Evolutionary conservation across 2,113 vertebrate genomes (phyloP).

Genomic region (Leucosticte australis): DNA sequence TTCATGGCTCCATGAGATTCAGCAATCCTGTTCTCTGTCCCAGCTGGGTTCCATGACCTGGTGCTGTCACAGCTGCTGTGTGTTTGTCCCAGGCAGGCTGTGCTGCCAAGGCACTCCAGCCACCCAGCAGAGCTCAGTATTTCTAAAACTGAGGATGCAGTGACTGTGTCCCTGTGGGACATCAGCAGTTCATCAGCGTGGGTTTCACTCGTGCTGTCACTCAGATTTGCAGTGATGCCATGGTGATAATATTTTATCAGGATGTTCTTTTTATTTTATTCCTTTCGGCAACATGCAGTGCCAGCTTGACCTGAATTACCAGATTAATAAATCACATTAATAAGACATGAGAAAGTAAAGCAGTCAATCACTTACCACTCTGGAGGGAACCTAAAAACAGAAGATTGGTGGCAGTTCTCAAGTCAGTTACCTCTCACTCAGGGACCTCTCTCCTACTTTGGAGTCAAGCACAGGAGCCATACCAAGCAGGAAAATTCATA

Average conservation of each 20-base stretch:
- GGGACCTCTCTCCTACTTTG: background rate
- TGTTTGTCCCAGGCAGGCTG: background rate
- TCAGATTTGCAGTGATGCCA: background rate
- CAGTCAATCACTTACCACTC: background rate
- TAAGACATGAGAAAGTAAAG: background rate
- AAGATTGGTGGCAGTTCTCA: background rate
- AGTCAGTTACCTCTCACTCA: background rate
- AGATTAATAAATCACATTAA: constrained; percentile 11
- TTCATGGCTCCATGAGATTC: background rate
- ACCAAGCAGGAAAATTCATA: background rate
- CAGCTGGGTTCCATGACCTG: background rate
- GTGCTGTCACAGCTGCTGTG: background rate
- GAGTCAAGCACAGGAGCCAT: background rate
- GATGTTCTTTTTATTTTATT: background rate
- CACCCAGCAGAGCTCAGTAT: background rate
- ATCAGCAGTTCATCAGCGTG: rapidly evolving
- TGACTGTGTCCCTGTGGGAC: background rate
- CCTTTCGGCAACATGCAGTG: background rate
- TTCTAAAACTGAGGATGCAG: background rate
- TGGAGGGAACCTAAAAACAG: background rate
- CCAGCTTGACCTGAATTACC: background rate
- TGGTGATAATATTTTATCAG: background rate
- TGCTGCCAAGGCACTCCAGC: background rate
- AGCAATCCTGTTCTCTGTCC: background rate
- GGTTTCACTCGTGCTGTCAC: background rate